A percentile compares a stretch with the other conserved stretches of the same genome.
Evolutionary conservation across 2,797 vertebrate genomes (phyloP).

Genomic region (Buceros bicornis): DNA sequence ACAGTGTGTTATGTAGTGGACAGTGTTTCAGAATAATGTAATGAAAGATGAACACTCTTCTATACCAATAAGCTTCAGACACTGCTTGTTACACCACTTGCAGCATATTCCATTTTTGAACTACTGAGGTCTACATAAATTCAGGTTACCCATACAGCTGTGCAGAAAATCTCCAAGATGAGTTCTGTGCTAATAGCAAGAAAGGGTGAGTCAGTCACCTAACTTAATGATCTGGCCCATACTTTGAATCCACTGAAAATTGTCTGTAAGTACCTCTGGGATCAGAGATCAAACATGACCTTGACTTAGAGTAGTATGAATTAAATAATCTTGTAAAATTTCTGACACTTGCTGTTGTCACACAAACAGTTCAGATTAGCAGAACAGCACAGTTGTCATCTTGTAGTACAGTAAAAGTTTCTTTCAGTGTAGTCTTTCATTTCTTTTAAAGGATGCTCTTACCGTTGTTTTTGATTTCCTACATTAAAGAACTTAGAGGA

Average conservation of each 20-base stretch:
- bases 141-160: slow-evolving; percentile 69
- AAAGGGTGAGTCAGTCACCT: slow-evolving; percentile 69
- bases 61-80: slow-evolving; percentile 65
- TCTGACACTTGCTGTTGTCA: slow-evolving; percentile 47
- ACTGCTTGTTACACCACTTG: slow-evolving; percentile 58
- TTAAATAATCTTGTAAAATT: slow-evolving; percentile 75
- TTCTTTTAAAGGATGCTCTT: slow-evolving; percentile 5
- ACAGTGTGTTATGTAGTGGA: slow-evolving; percentile 35
- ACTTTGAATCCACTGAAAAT: slow-evolving; percentile 82
- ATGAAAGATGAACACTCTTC: slow-evolving; percentile 61
- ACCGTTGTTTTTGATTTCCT: neutral
- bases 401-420: neutral
- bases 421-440: neutral
- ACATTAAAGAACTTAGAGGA: neutral
- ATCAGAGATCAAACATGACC: slow-evolving; percentile 82
- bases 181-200: slow-evolving; percentile 77
- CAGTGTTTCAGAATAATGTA: slow-evolving; percentile 65
- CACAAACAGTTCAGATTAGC: neutral
- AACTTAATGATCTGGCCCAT: slow-evolving; percentile 77
- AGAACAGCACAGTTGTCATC: neutral
- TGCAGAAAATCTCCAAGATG: slow-evolving; percentile 78
- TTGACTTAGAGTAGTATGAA: slow-evolving; percentile 76
- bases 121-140: slow-evolving; percentile 78
- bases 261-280: slow-evolving; percentile 78
- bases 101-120: slow-evolving; percentile 67